These are phyloP conservation scores for Gouania willdenowi DNA, from an alignment of 2,797 vertebrate species.

Conservation along the genomic window DNA sequence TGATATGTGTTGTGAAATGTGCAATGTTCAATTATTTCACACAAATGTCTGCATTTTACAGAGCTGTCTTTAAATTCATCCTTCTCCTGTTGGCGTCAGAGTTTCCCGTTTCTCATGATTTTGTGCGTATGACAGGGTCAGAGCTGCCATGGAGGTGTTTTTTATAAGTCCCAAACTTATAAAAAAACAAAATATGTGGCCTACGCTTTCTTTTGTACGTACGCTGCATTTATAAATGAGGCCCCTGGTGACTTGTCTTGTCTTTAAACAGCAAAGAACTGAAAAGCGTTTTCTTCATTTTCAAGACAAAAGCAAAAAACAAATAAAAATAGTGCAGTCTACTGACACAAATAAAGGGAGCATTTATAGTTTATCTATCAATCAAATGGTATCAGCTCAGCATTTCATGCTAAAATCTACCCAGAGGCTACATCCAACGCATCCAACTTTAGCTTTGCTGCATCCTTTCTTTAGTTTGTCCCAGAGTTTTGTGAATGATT, in stretches of 20 bases:
- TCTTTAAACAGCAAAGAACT: conserved; percentile 24
- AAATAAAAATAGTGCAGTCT: conserved; percentile 29
- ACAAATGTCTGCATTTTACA: no score
- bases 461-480: conserved; percentile 52
- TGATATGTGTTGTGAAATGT: no score
- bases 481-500: conserved; percentile 20
- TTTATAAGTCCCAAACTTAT: no score
- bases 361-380: conserved; percentile 14
- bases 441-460: conserved; percentile 42
- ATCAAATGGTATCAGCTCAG: conserved; percentile 15
- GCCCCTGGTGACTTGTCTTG: no score
- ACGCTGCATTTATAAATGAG: no score
- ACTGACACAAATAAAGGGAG: conserved; percentile 32
- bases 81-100: no score
- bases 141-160: no score
- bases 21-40: no score
- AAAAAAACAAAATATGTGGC: background rate
- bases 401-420: conserved; percentile 58
- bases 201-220: no score
- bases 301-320: conserved; percentile 10
- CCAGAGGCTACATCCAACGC: conserved; percentile 52
- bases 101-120: no score
- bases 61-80: no score
- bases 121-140: no score
- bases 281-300: conserved; percentile 16